A percentile compares a stretch with the other conserved stretches of the same genome.
phyloP scores from a whole-genome alignment of 2,888 invertebrate species.

The Rapana venosa region DNA sequence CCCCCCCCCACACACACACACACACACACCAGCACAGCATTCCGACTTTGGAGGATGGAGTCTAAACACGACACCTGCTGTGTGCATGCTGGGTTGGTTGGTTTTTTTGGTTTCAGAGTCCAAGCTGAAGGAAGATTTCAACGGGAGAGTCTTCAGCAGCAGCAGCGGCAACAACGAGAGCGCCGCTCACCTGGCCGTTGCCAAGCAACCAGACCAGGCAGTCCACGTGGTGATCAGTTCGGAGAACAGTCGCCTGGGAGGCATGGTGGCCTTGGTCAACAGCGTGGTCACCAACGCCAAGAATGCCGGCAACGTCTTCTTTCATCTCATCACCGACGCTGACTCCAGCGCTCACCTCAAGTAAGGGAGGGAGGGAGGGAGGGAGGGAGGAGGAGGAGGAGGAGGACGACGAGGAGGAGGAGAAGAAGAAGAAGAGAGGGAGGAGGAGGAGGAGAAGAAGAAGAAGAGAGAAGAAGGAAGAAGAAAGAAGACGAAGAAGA shows the following conservation, averaged over 20 bases:
- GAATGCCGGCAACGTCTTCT: constrained; percentile 70
- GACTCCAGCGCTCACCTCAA: constrained; percentile 60
- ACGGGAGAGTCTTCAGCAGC: not conserved
- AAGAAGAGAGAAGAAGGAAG: too few species aligned
- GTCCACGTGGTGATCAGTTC: constrained; percentile 70
- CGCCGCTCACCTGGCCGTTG: not conserved
- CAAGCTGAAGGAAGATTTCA: not conserved
- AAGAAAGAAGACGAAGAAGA: too few species aligned
- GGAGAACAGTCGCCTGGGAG: constrained; percentile 69
- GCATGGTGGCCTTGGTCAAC: constrained; percentile 76
- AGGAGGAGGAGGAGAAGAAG: too few species aligned
- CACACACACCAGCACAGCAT: too few species aligned
- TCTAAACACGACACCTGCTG: too few species aligned
- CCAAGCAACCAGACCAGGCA: constrained; percentile 21
- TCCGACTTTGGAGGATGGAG: too few species aligned
- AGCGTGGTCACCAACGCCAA: constrained; percentile 73
- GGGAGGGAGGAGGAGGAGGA: too few species aligned
- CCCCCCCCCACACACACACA: too few species aligned
- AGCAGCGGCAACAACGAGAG: not conserved
- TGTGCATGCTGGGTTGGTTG: too few species aligned
- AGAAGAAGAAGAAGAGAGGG: too few species aligned
- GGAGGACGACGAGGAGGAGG: too few species aligned
- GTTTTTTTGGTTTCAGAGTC: not conserved
- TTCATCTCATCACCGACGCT: constrained; percentile 70
- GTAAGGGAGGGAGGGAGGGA: constrained; percentile 49